Conservation (phyloP, 2,797 vertebrate genomes). For the Lemur catta region DNA sequence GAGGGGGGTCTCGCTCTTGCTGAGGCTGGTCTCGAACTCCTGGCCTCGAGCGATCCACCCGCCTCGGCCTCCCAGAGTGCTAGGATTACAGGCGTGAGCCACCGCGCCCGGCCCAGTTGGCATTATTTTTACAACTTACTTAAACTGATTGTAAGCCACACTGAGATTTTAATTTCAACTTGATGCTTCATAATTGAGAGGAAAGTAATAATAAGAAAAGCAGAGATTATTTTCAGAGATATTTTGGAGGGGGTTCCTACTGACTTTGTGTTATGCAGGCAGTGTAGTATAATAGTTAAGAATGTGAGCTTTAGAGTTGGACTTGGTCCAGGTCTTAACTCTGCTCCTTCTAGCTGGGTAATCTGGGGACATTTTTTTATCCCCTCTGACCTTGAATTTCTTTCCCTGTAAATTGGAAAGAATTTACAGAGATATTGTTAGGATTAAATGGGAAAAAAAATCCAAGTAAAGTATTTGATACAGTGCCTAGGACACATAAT, state of each 20-base stretch:
- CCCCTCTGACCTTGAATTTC: conserved; percentile 42
- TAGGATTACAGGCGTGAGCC: too few species aligned
- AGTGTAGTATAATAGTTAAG: not conserved
- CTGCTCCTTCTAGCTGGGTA: not conserved
- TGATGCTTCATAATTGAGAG: conserved; percentile 62
- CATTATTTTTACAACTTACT: conserved; percentile 42
- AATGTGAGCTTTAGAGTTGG: conserved; percentile 4
- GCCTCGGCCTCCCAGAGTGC: too few species aligned
- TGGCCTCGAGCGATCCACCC: too few species aligned
- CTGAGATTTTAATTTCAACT: conserved; percentile 61
- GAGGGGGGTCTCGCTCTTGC: too few species aligned
- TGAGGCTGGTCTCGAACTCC: too few species aligned
- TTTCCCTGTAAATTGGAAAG: conserved; percentile 31
- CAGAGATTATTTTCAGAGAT: conserved; percentile 59
- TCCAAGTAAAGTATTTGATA: conserved; percentile 36
- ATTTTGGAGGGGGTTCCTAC: not conserved
- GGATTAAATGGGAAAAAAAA: not conserved
- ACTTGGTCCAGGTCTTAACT: not conserved
- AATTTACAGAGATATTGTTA: not conserved
- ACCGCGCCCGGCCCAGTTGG: not conserved
- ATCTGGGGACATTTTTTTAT: not conserved
- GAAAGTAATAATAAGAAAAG: conserved; percentile 54
- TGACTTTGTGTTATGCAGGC: conserved; percentile 24
- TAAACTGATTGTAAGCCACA: conserved; percentile 16
- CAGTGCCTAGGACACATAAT: not conserved